phyloP scores from a whole-genome alignment of 2,113 vertebrate genomes.

The Istiophorus platypterus region DNA sequence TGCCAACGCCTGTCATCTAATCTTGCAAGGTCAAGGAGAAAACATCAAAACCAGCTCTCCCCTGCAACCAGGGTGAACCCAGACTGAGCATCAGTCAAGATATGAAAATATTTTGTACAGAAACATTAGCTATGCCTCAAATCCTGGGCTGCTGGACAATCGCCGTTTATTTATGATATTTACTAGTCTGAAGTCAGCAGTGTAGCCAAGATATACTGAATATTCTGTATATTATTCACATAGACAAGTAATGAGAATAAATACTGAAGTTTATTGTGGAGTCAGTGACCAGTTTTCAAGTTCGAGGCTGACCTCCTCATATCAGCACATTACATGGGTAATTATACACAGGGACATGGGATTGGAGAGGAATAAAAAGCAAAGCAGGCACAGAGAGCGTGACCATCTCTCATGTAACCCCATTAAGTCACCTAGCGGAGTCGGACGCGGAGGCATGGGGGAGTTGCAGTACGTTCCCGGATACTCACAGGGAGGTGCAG shows the following conservation, averaged over 20 bases:
- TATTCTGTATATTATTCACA: background rate
- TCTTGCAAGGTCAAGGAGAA: conserved; percentile 38
- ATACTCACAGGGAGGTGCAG: conserved; percentile 41
- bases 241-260: conserved; percentile 24
- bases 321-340: conserved; percentile 64
- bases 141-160: background rate
- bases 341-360: conserved; percentile 54
- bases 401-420: conserved; percentile 69
- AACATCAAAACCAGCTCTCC: conserved; percentile 56
- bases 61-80: conserved; percentile 45
- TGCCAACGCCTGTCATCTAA: conserved; percentile 41
- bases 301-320: conserved; percentile 32
- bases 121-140: background rate
- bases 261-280: conserved; percentile 27
- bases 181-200: background rate
- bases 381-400: conserved; percentile 41
- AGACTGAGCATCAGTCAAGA: conserved; percentile 3
- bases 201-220: background rate
- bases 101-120: conserved; percentile 8
- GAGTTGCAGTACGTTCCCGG: conserved; percentile 36
- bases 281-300: conserved; percentile 26
- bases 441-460: conserved; percentile 28
- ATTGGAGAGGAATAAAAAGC: conserved; percentile 31
- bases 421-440: conserved; percentile 72
- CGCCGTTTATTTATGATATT: background rate